Evolutionary conservation across 2,797 vertebrate species (phyloP), one percentile per base, ranked within the genome.

Genomic region (Benthosema pterotum): DNA sequence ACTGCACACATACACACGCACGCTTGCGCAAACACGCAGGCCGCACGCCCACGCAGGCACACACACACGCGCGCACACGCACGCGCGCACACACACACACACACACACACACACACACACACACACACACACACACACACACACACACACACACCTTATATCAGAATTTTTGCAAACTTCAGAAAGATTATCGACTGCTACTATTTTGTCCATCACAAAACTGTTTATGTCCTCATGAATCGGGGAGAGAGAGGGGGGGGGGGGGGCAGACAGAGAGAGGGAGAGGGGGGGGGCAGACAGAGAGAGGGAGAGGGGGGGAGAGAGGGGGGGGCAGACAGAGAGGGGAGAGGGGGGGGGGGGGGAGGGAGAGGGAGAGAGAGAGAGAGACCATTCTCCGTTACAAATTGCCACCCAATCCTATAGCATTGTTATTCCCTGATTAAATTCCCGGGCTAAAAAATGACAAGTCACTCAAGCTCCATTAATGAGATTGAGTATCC

Each of bases 401-500:
- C 32, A 65, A 82, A 86, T 81, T 71, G 60, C 47, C 74, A 64
- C 58, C 57, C 70, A 71, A 65, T 83, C 57, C 49, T 57, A 46
- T 57, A 46, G 32, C 60, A 63, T 79, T 79, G 70, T 83, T 84
- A 75, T 73, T 71, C 71, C 65, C 65, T 89, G 71, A 88, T 90
- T 88, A 85, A 83, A 87, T 73, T 81, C 62, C 43, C 55, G 57
- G 51, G 75, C 51, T 67, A 52, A 63, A 70, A 73, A 77, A 74
- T 46, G 70, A 63, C 65, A 58, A 71, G 83, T 79, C 79, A 80
- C 77, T 85, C 81, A 74, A 68, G 74, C 79, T 80, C 80, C 83
- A 88, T 91, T 91, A 92, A 88, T 71, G 88, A 88, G 89, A 89
- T 87, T 77, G 85, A 90, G 83, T 81, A 72, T 79, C 77, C 72